Conservation (phyloP, 2,888 invertebrate genomes). For the Trichacis sp. region DNA sequence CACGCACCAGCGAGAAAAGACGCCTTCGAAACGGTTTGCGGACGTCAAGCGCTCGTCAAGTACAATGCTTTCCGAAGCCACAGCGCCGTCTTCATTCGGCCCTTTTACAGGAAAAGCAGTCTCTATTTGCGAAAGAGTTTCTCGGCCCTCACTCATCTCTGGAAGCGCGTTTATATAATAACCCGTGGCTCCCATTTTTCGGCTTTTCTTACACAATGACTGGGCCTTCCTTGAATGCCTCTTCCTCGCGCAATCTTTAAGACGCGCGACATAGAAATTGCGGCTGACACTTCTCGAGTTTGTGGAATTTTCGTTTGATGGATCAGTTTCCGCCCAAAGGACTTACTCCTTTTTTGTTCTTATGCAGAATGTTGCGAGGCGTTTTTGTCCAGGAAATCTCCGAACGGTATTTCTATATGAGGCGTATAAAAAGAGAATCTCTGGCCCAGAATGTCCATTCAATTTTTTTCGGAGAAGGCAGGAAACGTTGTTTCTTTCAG, state of each 20-base stretch:
- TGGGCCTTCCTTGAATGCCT: conserved; percentile 27
- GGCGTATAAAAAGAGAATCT: background rate
- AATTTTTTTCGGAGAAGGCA: conserved; percentile 1
- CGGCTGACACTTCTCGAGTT: conserved; percentile 36
- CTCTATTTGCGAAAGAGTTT: conserved; percentile 66
- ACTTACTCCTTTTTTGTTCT: conserved; percentile 37
- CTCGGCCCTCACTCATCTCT: conserved; percentile 39
- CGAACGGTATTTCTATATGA: background rate
- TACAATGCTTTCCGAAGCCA: conserved; percentile 61
- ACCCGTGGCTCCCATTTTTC: conserved; percentile 46
- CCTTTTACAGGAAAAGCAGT: conserved; percentile 38
- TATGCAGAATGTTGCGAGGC: conserved; percentile 12
- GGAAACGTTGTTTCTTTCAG: conserved; percentile 9
- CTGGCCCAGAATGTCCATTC: background rate
- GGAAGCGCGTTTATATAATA: conserved; percentile 41
- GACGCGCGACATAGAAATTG: conserved; percentile 35
- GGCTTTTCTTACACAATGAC: conserved; percentile 45
- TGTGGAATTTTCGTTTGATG: conserved; percentile 37
- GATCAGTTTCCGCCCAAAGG: conserved; percentile 40
- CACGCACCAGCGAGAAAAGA: conserved; percentile 62
- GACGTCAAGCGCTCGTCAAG: conserved; percentile 66
- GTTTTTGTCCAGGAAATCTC: background rate
- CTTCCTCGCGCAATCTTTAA: conserved; percentile 32
- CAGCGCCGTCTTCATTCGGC: conserved; percentile 27
- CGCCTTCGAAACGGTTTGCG: conserved; percentile 50